Evolutionary conservation across 2,113 vertebrate genomes (phyloP).

Genomic region (Pluvianellus socialis): DNA sequence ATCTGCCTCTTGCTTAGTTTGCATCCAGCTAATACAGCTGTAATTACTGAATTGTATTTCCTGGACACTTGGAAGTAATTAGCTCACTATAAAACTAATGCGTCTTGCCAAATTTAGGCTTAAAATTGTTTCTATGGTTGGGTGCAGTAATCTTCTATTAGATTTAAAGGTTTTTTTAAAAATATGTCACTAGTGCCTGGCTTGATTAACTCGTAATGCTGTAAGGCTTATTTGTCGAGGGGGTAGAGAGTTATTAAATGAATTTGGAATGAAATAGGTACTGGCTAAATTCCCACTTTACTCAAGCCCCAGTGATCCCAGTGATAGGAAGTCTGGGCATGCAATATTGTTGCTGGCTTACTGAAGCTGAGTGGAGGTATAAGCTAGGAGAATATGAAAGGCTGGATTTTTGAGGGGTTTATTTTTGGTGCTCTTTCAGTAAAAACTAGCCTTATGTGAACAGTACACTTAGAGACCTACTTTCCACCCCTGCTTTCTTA

Average conservation of each 20-base stretch:
- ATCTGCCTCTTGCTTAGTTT: constrained; percentile 15
- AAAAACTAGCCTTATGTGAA: neutral
- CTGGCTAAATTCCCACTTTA: constrained; percentile 32
- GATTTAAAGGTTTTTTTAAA: neutral
- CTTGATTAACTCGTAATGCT: constrained; percentile 16
- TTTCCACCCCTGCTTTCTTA: neutral
- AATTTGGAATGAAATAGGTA: constrained; percentile 48
- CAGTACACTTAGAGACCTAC: neutral
- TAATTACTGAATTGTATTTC: constrained; percentile 45
- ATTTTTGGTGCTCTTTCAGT: constrained; percentile 14
- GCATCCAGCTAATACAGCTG: constrained; percentile 25
- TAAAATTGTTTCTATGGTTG: constrained; percentile 33
- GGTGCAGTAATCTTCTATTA: constrained; percentile 40
- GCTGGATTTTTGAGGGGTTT: neutral
- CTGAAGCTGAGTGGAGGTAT: neutral
- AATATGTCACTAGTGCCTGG: constrained; percentile 1
- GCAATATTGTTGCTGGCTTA: constrained; percentile 13
- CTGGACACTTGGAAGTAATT: constrained; percentile 57
- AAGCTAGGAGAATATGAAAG: neutral
- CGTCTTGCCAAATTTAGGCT: constrained; percentile 53
- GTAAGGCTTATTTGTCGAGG: constrained; percentile 48
- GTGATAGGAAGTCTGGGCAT: neutral
- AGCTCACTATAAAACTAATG: constrained; percentile 30
- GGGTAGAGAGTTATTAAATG: constrained; percentile 26
- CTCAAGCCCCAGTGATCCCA: constrained; percentile 31